Evolutionary conservation across 2,888 invertebrate genomes (phyloP).

Genomic region (Monopis laevigella): DNA sequence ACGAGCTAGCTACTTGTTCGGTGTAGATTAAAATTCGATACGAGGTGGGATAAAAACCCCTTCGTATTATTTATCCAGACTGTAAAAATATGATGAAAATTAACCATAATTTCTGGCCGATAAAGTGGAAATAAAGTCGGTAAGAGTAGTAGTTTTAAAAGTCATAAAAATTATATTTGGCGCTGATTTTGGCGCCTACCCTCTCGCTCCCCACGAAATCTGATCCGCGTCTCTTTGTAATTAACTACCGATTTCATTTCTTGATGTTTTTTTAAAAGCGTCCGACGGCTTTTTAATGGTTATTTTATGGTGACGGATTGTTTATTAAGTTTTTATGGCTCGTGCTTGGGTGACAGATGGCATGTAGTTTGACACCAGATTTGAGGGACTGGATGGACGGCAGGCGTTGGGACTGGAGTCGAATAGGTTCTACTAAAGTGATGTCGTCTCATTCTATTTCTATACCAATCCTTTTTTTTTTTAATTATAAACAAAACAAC

Average conservation of each 20-base stretch:
- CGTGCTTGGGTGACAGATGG: slow-evolving; percentile 56
- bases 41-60: no score
- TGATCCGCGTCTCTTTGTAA: slow-evolving; percentile 62
- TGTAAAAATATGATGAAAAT: no score
- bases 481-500: no score
- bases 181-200: neutral
- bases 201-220: slow-evolving; percentile 37
- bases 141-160: slow-evolving; percentile 1
- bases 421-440: no score
- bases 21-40: no score
- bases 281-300: slow-evolving; percentile 64
- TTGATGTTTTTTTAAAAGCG: slow-evolving; percentile 67
- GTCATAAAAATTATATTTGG: slow-evolving; percentile 5
- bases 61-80: no score
- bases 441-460: no score
- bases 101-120: no score
- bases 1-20: no score
- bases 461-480: no score
- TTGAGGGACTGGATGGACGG: slow-evolving; percentile 35
- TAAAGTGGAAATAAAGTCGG: slow-evolving; percentile 4
- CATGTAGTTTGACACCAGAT: slow-evolving; percentile 63
- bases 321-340: slow-evolving; percentile 64
- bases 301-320: slow-evolving; percentile 67
- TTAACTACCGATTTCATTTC: slow-evolving; percentile 65
- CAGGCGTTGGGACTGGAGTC: no score